Evolutionary conservation across 2,113 vertebrate species (phyloP), one percentile per base, ranked within the genome.

Genomic region (Trematomus loennbergii): DNA sequence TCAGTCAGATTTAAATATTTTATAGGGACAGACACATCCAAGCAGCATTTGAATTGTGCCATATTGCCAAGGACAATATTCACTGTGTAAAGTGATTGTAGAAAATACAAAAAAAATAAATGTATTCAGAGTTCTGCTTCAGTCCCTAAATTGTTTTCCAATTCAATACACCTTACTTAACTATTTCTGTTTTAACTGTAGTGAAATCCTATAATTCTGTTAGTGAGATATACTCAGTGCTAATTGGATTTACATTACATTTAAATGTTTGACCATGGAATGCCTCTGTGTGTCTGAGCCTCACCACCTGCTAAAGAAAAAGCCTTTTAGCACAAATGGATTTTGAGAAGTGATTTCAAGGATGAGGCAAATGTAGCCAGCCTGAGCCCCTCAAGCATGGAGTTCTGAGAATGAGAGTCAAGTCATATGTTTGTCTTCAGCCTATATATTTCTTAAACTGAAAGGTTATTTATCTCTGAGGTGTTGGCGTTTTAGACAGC

Each of bases 301-400:
- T 16, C 25, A 45, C 48, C n/a, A 16, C 54, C 20, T 72, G 7
- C 69, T 58, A 20, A 15, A 52, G 16, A 40, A 79, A 54, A 62
- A 33, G 4, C 18, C 17, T 58, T 50, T 43, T 33, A 50, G 17
- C 57, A 40, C 63, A 55, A 62, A 81, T 62, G 33, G 45, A 52
- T 69, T 71, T 43, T 62, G 65, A 69, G 57, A 62, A 5, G 64
- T 69, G 65, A 69, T 70, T 75, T 63, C 70, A 58, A 16, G 59
- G 59, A 75, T 74, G 43, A 63, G 17, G 59, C 50, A 58, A 45
- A 70, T 62, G 52, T 10, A 61, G 20, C 50, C 45, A 52, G 16
- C 16, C 5, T 33, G 25, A 70, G 64, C 55, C 43, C 57, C 49
- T 59, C 20, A 22, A 16, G 25, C 53, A 57, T 12, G 13, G 17